Percentiles rank a stretch among this genome's conserved stretches.
These are phyloP conservation scores for Rhynchotus rufescens DNA, from an alignment of 2,797 vertebrate species.

Conservation along the genomic window DNA sequence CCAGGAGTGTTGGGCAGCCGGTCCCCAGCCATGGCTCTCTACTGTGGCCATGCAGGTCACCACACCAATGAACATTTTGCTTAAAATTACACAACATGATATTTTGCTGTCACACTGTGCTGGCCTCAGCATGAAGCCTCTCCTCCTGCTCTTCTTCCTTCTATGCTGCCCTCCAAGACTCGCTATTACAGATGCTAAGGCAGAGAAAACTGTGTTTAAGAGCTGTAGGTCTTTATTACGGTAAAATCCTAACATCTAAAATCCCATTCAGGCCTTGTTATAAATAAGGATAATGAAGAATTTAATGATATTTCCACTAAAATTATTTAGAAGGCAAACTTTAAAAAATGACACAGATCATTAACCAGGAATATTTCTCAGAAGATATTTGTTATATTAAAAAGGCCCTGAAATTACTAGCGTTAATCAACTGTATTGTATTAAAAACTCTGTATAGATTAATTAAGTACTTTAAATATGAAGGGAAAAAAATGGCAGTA, in stretches of 20 bases:
- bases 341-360: slow-evolving; percentile 76
- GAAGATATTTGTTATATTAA: slow-evolving; percentile 77
- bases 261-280: slow-evolving; percentile 44
- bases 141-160: background rate
- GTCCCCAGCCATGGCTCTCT: background rate
- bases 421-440: slow-evolving; percentile 76
- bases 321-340: slow-evolving; percentile 72
- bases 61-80: background rate
- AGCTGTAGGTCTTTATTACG: slow-evolving; percentile 31
- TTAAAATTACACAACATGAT: background rate
- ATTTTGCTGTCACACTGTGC: background rate
- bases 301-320: slow-evolving; percentile 62
- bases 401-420: slow-evolving; percentile 73
- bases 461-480: slow-evolving; percentile 73
- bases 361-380: slow-evolving; percentile 76
- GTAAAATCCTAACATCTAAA: slow-evolving; percentile 40
- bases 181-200: background rate
- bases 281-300: slow-evolving; percentile 60
- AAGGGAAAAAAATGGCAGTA: slow-evolving; percentile 27
- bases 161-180: background rate
- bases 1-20: too few relatives aligned
- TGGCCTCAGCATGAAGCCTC: background rate
- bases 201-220: background rate
- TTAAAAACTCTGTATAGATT: slow-evolving; percentile 71
- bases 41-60: background rate